A percentile compares a stretch with the other conserved stretches of the same genome.
Conservation (phyloP, 2,888 invertebrate species). For the Allygus modestus region DNA sequence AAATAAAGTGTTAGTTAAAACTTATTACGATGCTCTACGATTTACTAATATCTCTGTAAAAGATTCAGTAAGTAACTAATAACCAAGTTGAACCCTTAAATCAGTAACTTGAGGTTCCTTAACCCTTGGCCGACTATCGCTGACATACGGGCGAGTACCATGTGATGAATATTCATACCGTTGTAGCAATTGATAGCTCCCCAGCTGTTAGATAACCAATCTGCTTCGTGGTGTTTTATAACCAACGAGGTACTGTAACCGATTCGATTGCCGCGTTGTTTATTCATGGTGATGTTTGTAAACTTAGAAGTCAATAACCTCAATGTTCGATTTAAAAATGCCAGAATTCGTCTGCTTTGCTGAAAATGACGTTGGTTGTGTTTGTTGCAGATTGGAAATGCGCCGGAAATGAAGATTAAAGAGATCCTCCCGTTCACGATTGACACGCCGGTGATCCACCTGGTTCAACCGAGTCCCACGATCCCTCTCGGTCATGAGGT, state of each 20-base stretch:
- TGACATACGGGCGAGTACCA: slow-evolving; percentile 10
- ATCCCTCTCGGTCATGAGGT: slow-evolving; percentile 43
- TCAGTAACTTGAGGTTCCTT: background rate
- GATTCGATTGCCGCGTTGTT: background rate
- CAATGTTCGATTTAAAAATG: background rate
- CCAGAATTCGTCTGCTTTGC: background rate
- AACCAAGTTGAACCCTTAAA: too few relatives aligned
- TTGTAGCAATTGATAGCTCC: background rate
- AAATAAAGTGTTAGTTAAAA: too few relatives aligned
- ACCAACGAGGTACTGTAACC: too few relatives aligned
- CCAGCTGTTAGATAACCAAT: slow-evolving; percentile 24
- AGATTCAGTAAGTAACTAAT: too few relatives aligned
- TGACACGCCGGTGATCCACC: slow-evolving; percentile 53
- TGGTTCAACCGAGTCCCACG: slow-evolving; percentile 53
- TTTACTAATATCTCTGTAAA: too few relatives aligned
- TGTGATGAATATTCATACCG: background rate
- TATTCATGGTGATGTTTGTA: slow-evolving; percentile 18
- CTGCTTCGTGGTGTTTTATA: background rate
- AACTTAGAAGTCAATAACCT: slow-evolving; percentile 13
- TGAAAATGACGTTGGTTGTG: background rate
- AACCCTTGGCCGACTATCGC: background rate
- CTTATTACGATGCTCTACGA: too few relatives aligned
- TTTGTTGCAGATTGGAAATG: slow-evolving; percentile 45
- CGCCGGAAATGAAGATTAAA: slow-evolving; percentile 48
- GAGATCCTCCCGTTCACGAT: slow-evolving; percentile 49